Base-by-base conservation (phyloP, 2,888 invertebrate species). In the Epistrophe grossulariae region DNA sequence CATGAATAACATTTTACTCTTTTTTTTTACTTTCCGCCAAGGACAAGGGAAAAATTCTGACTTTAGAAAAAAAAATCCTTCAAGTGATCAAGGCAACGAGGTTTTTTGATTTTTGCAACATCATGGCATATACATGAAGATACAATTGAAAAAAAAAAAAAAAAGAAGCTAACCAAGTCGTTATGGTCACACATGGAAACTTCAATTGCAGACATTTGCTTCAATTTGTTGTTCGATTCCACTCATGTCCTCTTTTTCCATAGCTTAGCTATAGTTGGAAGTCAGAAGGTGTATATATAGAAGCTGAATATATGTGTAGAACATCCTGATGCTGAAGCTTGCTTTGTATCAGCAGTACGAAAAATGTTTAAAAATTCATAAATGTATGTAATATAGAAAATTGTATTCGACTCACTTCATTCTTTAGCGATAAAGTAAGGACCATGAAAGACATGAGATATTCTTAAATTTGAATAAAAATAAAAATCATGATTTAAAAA, bases 201-300 rank as follows among this genome's bases (percentile, higher is more conserved):
- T 77, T 82, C 78, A 78, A 82, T 78, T 72, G 73, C 79, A 83
- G 83, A 68, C 78, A 78, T 83, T 83, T 73, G 45, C 78, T 55
- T 82, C 70, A 62, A 76, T 81, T 76, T 81, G 71, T 28, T 55
- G 71, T 80, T 60, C 40, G 31, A 38, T 50, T 60, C 64, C 19
- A 28, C 40, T 43, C 55, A 45, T 35, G 35, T 72, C 13, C 59
- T 43, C 24, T 31, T 15, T 43, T 45, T 45, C 13, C 17, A 19
- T 19, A 17, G n/a, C 45, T 45, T 38, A 45, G 5, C 0, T n/a
- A 48, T n/a, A 60, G n/a, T 72, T 59, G 31, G 35, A 45, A 17
- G 17, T 43, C 45, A 35, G 13, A 19, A 60, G n/a, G n/a, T n/a
- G n/a, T 45, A 9, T 31, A n/a, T 45, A 8, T n/a, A 45, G 43